These are phyloP conservation scores for Pseudotriccus pelzelni DNA, from an alignment of 2,797 vertebrate species.

Conservation along the genomic window DNA sequence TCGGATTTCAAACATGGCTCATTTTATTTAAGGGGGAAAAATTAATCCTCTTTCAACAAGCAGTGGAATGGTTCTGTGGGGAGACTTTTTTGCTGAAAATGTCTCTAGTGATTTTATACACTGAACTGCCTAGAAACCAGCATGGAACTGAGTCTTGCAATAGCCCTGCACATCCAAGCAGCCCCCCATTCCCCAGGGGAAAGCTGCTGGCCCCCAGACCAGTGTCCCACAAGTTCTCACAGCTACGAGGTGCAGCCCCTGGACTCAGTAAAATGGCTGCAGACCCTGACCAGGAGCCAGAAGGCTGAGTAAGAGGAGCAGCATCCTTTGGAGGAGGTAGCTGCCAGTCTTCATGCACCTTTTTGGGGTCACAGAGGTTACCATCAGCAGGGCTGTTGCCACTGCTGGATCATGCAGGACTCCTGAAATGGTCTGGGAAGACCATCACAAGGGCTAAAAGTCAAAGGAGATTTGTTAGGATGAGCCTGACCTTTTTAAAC, in stretches of 20 bases:
- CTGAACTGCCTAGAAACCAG: background rate
- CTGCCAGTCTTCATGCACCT: background rate
- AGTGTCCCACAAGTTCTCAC: background rate
- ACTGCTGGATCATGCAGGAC: background rate
- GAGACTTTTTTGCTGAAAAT: constrained; percentile 7
- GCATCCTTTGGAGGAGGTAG: background rate
- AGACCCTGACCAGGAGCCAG: background rate
- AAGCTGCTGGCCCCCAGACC: background rate
- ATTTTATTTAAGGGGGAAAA: constrained; percentile 61
- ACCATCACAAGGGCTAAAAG: background rate
- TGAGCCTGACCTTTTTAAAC: background rate
- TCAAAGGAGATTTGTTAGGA: background rate
- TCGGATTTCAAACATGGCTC: constrained; percentile 29
- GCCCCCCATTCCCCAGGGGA: background rate
- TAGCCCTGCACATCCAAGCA: background rate
- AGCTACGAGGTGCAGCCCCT: background rate
- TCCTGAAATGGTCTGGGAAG: background rate
- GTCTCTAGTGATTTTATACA: background rate
- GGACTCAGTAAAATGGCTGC: background rate
- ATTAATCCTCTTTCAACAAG: constrained; percentile 40
- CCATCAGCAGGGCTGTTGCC: background rate
- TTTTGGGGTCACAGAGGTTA: background rate
- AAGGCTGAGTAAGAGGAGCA: background rate
- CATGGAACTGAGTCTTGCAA: background rate
- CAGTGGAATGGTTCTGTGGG: background rate